These are phyloP conservation scores for Ichneumoninae sp. DNA, from an alignment of 2,888 invertebrate genomes.

Conservation along the genomic window DNA sequence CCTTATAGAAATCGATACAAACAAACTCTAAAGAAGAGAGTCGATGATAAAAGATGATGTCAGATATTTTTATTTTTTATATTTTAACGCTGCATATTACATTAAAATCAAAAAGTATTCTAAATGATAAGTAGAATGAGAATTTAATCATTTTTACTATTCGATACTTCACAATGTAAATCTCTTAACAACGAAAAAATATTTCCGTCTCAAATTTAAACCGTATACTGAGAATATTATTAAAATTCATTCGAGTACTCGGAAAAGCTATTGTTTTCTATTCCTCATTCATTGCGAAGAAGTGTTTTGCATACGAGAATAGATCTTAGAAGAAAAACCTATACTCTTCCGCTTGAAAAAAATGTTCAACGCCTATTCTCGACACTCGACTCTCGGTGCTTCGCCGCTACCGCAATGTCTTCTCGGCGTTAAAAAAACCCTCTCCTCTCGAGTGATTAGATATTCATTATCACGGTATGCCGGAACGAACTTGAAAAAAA, in stretches of 20 bases:
- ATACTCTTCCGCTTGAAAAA: not conserved
- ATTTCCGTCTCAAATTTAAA: not conserved
- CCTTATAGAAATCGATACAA: not conserved
- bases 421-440: not conserved
- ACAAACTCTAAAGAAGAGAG: not conserved
- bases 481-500: not conserved
- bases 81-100: not conserved
- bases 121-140: not conserved
- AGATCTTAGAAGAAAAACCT: conserved; percentile 1
- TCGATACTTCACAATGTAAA: not conserved
- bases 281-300: not conserved
- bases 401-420: not conserved
- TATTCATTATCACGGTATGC: conserved; percentile 1
- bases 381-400: not conserved
- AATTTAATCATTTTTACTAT: not conserved
- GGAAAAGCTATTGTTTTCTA: not conserved
- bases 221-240: not conserved
- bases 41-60: not conserved
- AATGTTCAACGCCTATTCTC: not conserved
- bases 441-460: not conserved
- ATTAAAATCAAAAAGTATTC: not conserved
- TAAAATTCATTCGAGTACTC: conserved; percentile 1
- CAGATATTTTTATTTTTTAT: not conserved
- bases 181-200: not conserved
- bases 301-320: not conserved